A percentile compares a stretch with the other conserved stretches of the same genome.
Evolutionary conservation across 2,113 vertebrate species (phyloP).

Genomic region (Eolophus roseicapilla): DNA sequence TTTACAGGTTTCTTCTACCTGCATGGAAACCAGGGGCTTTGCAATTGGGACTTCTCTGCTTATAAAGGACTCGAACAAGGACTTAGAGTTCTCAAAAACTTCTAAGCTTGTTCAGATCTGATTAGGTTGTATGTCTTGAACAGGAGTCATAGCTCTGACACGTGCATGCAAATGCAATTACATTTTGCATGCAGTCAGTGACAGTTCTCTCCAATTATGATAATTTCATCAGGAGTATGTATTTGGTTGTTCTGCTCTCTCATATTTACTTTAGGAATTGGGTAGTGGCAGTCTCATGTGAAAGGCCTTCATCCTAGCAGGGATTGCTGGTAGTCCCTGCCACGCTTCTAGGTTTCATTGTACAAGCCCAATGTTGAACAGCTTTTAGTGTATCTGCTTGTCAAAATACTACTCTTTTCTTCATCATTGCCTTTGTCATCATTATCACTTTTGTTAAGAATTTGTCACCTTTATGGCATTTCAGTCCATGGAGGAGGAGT

Average conservation of each 20-base stretch:
- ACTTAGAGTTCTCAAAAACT: not conserved
- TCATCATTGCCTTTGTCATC: not conserved
- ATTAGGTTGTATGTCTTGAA: not conserved
- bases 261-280: not conserved
- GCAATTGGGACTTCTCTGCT: not conserved
- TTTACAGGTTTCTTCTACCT: not conserved
- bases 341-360: not conserved
- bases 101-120: not conserved
- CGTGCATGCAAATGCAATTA: not conserved
- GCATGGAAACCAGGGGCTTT: rapidly evolving
- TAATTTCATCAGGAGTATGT: not conserved
- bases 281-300: not conserved
- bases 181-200: not conserved
- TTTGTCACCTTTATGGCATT: not conserved
- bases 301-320: not conserved
- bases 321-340: not conserved
- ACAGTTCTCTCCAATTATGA: not conserved
- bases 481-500: not conserved
- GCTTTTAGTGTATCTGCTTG: not conserved
- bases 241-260: not conserved
- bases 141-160: not conserved
- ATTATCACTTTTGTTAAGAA: not conserved
- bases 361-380: not conserved
- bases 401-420: not conserved
- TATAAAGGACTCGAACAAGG: not conserved